A percentile compares a stretch with the other conserved stretches of the same genome.
Conservation (phyloP, 2,888 invertebrate genomes). For the Noctua fimbriata region DNA sequence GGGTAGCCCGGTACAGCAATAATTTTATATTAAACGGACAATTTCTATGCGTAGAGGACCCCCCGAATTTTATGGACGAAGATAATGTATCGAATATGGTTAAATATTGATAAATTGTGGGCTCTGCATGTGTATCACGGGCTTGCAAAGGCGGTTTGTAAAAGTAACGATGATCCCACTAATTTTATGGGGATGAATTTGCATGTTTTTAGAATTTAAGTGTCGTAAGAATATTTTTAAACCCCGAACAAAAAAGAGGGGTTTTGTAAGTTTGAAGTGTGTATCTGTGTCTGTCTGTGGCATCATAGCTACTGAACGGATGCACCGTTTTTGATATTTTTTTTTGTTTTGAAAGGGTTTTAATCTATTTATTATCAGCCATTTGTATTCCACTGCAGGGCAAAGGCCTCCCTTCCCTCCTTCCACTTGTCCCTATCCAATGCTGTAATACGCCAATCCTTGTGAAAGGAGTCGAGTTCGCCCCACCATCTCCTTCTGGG, state of each 20-base stretch:
- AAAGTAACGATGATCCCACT: slow-evolving; percentile 49
- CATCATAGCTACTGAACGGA: neutral
- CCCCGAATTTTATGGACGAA: slow-evolving; percentile 61
- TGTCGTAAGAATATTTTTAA: slow-evolving; percentile 1
- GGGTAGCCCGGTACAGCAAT: slow-evolving; percentile 49
- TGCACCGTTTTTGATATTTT: neutral
- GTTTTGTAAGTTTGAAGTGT: neutral
- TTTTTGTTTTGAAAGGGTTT: neutral
- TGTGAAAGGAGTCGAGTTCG: too few species aligned
- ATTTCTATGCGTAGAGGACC: slow-evolving; percentile 66
- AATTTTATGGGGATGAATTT: slow-evolving; percentile 52
- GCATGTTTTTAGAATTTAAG: slow-evolving; percentile 47
- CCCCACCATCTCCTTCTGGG: too few species aligned
- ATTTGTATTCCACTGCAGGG: too few species aligned
- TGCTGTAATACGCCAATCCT: too few species aligned
- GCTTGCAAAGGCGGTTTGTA: slow-evolving; percentile 24
- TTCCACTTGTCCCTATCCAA: too few species aligned
- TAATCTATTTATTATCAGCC: too few species aligned
- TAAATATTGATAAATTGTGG: slow-evolving; percentile 66
- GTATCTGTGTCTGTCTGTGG: neutral
- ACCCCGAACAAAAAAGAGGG: neutral
- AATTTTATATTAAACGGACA: slow-evolving; percentile 65
- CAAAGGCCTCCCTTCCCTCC: too few species aligned
- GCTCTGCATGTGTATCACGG: slow-evolving; percentile 53
- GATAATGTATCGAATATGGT: slow-evolving; percentile 67